phyloP scores from a whole-genome alignment of 2,888 invertebrate genomes.

The Mellilla xanthometata region DNA sequence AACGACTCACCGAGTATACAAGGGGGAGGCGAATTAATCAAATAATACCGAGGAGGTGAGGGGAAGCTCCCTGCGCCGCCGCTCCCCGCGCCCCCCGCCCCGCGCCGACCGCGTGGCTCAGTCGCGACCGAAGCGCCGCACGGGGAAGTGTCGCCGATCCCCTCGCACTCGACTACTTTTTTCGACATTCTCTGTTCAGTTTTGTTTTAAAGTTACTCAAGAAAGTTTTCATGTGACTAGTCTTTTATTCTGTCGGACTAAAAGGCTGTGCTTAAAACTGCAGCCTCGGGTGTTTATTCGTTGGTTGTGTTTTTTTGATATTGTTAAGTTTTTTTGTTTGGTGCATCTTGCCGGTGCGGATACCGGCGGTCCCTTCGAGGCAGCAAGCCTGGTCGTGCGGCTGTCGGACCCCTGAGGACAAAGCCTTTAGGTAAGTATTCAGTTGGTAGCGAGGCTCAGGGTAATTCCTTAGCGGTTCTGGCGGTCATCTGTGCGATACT shows the following conservation, averaged over 20 bases:
- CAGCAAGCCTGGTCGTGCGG: constrained; percentile 71
- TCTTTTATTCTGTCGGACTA: constrained; percentile 62
- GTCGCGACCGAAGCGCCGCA: constrained; percentile 73
- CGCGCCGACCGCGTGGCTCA: constrained; percentile 77
- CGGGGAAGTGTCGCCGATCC: constrained; percentile 76
- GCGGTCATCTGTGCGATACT: constrained; percentile 41
- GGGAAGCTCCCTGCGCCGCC: constrained; percentile 49
- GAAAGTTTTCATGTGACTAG: constrained; percentile 71
- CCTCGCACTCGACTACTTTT: constrained; percentile 73
- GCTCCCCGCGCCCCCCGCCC: constrained; percentile 46
- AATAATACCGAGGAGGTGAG: constrained; percentile 79
- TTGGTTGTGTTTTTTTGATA: constrained; percentile 79
- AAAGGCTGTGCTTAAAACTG: constrained; percentile 65
- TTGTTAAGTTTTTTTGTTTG: constrained; percentile 82
- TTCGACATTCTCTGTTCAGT: constrained; percentile 77
- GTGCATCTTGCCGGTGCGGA: constrained; percentile 80
- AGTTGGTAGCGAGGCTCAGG: constrained; percentile 33
- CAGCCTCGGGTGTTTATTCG: constrained; percentile 72
- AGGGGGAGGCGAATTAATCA: constrained; percentile 83
- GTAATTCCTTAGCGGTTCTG: constrained; percentile 32
- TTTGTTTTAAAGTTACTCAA: constrained; percentile 77
- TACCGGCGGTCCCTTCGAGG: constrained; percentile 71
- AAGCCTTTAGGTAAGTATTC: constrained; percentile 79
- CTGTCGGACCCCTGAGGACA: constrained; percentile 67
- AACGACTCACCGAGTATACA: constrained; percentile 79